phyloP scores from a whole-genome alignment of 2,113 vertebrate genomes.

The Danio rerio region GRCz12tu NC_133194.1:23777501-23778000 shows the following conservation, averaged over 20 bases:
- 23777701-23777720: conserved; percentile 67
- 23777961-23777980: conserved; percentile 47
- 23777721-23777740: conserved; percentile 89
- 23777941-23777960: conserved; percentile 30
- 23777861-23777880: conserved; percentile 37
- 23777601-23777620: conserved; percentile 99
- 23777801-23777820: conserved; percentile 88
- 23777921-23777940: conserved; percentile 49
- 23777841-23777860: conserved; percentile 46
- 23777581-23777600: conserved; percentile 99
- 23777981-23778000: conserved; percentile 37
- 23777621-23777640: conserved; percentile 88
- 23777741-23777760: conserved; percentile 86
- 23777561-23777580: conserved; percentile 96
- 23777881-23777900: conserved; percentile 50
- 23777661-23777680: conserved; percentile 85
- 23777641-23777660: conserved; percentile 98
- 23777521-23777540: conserved; percentile 96
- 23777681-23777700: conserved; percentile 46
- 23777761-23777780: conserved; percentile 87
- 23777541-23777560: conserved; percentile 91
- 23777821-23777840: conserved; percentile 89
- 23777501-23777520: conserved; percentile 99
- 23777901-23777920: conserved; percentile 50
- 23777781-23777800: conserved; percentile 81